These are phyloP conservation scores for Drosophila testacea DNA, from an alignment of 2,888 invertebrate genomes.

Conservation along the genomic window DNA sequence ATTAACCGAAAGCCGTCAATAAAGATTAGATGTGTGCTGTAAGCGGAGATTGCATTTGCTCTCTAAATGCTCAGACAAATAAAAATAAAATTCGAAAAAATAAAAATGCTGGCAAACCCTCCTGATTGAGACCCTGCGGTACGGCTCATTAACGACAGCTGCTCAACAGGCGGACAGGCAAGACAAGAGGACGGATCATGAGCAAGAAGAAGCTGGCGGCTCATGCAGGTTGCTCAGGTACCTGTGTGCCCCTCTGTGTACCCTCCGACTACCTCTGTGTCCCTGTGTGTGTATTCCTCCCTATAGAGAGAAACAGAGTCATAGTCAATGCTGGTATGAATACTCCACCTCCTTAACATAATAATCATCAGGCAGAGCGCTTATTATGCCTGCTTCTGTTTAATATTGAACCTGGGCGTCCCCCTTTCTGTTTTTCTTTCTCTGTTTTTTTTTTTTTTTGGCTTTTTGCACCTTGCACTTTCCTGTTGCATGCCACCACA, in stretches of 20 bases:
- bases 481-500: slow-evolving; percentile 51
- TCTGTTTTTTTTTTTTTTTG: not conserved
- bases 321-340: slow-evolving; percentile 21
- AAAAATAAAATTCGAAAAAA: slow-evolving; percentile 6
- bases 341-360: slow-evolving; percentile 46
- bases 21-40: slow-evolving; percentile 68
- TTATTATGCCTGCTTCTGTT: slow-evolving; percentile 76
- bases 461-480: slow-evolving; percentile 74
- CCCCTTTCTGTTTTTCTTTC: slow-evolving; percentile 15
- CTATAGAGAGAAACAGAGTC: slow-evolving; percentile 10
- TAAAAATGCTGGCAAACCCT: slow-evolving; percentile 33
- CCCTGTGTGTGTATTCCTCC: slow-evolving; percentile 1
- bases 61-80: slow-evolving; percentile 39
- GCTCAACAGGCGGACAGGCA: slow-evolving; percentile 57
- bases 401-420: slow-evolving; percentile 54
- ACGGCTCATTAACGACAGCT: slow-evolving; percentile 77
- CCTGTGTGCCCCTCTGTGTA: slow-evolving; percentile 28
- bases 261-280: not conserved
- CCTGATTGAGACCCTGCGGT: slow-evolving; percentile 18
- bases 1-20: slow-evolving; percentile 60
- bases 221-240: slow-evolving; percentile 52
- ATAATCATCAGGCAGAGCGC: slow-evolving; percentile 62
- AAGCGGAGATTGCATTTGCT: slow-evolving; percentile 73
- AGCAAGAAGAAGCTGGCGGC: slow-evolving; percentile 16
- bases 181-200: slow-evolving; percentile 18